phyloP scores from a whole-genome alignment of 1,140 invertebrate species.

The Cecropterus lyciades region DNA sequence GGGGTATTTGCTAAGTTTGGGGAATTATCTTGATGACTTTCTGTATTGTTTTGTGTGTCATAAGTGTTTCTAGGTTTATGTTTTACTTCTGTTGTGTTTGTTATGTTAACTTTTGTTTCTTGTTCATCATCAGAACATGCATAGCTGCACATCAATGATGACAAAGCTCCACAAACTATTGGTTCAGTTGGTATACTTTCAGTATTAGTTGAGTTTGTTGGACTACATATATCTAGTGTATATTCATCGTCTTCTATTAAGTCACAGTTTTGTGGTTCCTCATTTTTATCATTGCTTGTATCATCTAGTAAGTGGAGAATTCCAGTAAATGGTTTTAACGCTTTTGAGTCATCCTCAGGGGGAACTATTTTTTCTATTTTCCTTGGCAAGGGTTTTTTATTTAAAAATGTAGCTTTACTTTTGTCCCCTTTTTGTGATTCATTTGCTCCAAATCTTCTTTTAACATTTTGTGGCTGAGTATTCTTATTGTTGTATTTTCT shows the following conservation, averaged over 20 bases:
- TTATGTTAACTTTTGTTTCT: constrained; percentile 13
- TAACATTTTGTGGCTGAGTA: constrained; percentile 24
- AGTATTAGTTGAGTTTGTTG: no score
- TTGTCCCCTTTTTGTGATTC: constrained; percentile 15
- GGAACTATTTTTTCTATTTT: constrained; percentile 45
- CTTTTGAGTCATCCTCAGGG: constrained; percentile 42
- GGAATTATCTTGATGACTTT: constrained; percentile 35
- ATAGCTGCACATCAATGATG: constrained; percentile 83
- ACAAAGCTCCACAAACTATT: constrained; percentile 81
- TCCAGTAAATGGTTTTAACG: constrained; percentile 65
- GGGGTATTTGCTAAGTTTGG: constrained; percentile 32
- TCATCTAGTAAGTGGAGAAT: constrained; percentile 56
- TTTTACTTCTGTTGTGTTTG: constrained; percentile 24
- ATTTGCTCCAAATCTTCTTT: constrained; percentile 23
- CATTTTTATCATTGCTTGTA: constrained; percentile 38
- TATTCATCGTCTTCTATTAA: constrained; percentile 70
- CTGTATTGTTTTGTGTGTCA: neutral
- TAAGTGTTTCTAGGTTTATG: neutral
- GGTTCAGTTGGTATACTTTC: constrained; percentile 38
- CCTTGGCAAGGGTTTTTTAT: constrained; percentile 36
- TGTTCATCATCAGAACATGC: constrained; percentile 80
- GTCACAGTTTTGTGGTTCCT: constrained; percentile 35
- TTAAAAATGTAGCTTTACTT: constrained; percentile 1
- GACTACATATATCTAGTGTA: constrained; percentile 29
- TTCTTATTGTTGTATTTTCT: constrained; percentile 8